These are phyloP conservation scores for Sipha flava DNA, from an alignment of 1,140 invertebrate genomes.

Conservation along the genomic window DNA sequence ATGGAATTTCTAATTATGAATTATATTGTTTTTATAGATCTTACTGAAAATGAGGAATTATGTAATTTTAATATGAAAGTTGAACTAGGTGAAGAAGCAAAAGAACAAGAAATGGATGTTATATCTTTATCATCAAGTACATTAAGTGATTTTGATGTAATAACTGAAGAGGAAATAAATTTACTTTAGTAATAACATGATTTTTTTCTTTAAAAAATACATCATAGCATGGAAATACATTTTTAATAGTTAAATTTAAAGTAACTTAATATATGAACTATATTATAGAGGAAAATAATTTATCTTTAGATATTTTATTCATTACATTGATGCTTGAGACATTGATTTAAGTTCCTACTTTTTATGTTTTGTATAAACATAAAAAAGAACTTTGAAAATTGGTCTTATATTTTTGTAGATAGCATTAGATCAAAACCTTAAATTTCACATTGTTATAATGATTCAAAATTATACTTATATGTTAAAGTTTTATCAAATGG, in stretches of 20 bases:
- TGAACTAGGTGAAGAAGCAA: not conserved
- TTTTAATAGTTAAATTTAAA: too few relatives aligned
- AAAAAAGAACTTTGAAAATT: conserved; percentile 3
- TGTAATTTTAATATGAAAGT: not conserved
- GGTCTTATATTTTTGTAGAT: not conserved
- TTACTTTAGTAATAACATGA: not conserved
- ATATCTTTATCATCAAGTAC: conserved; percentile 15
- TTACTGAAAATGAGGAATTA: not conserved
- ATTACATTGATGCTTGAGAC: conserved; percentile 1
- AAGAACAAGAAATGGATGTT: conserved; percentile 4
- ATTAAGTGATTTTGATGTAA: conserved; percentile 25
- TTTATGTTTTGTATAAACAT: conserved; percentile 8
- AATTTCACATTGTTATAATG: not conserved
- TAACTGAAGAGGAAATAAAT: conserved; percentile 24
- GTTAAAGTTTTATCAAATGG: not conserved
- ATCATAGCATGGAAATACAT: not conserved
- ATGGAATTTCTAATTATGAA: not conserved
- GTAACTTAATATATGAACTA: too few relatives aligned
- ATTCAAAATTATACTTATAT: not conserved
- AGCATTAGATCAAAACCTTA: not conserved
- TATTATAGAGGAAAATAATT: conserved; percentile 2
- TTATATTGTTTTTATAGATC: not conserved
- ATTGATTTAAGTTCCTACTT: conserved; percentile 5
- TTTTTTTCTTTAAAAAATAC: not conserved
- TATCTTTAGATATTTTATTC: not conserved